Evolutionary conservation across 1,140 invertebrate species (phyloP).

Genomic region (Drosophila murphyi): DNA sequence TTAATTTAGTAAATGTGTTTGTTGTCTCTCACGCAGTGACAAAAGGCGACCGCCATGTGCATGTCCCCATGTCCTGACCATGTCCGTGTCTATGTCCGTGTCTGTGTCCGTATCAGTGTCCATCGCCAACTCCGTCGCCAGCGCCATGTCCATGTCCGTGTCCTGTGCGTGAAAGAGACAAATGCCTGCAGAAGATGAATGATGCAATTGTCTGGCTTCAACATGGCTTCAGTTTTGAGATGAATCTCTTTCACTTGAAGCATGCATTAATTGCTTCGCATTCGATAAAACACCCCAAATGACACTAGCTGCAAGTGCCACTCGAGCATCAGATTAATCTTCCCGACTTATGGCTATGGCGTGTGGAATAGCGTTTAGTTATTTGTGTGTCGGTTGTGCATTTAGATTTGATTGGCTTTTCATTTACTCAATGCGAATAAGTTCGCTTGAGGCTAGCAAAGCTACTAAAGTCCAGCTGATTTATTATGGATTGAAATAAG

Average conservation of each 20-base stretch:
- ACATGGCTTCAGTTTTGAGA: constrained; percentile 41
- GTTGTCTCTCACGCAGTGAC: constrained; percentile 53
- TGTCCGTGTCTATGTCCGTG: constrained; percentile 13
- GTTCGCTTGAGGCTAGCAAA: neutral
- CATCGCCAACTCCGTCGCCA: neutral
- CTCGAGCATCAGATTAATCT: constrained; percentile 12
- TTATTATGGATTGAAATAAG: too few species aligned
- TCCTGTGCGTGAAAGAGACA: constrained; percentile 73
- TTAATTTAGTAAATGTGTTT: constrained; percentile 82
- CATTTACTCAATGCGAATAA: neutral
- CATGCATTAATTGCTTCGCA: constrained; percentile 64
- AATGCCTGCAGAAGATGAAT: constrained; percentile 74
- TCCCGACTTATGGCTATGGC: neutral
- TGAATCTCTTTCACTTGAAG: constrained; percentile 41
- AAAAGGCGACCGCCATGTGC: constrained; percentile 49
- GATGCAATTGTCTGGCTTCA: constrained; percentile 69
- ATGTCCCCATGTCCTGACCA: constrained; percentile 25
- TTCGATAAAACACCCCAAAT: constrained; percentile 44
- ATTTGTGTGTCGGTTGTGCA: neutral
- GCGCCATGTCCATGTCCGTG: constrained; percentile 6
- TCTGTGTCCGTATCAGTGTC: neutral
- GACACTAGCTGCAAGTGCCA: constrained; percentile 28
- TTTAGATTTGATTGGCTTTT: neutral
- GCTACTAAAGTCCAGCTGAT: too few species aligned
- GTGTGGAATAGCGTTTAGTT: neutral